These are phyloP conservation scores for Odocoileus hemionus DNA, from an alignment of 2,113 vertebrate species.

Conservation along the genomic window DNA sequence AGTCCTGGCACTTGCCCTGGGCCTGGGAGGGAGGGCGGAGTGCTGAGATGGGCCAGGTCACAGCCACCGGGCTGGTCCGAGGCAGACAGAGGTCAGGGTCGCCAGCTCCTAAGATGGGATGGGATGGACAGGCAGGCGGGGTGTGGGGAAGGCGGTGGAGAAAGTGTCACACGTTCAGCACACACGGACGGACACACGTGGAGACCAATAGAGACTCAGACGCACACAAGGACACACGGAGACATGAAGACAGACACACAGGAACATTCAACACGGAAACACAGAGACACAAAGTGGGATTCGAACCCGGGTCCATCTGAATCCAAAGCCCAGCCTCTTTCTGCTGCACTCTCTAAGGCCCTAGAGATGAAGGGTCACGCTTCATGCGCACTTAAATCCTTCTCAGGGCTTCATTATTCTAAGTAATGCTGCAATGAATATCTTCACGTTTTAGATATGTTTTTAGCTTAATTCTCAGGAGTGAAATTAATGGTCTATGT, in stretches of 20 bases:
- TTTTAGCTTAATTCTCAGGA: not conserved
- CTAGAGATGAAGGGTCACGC: not conserved
- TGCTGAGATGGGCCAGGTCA: not conserved
- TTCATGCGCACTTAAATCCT: not conserved
- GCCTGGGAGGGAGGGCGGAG: not conserved
- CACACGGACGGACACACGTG: not conserved
- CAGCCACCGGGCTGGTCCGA: not conserved
- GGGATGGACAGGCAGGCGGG: not conserved
- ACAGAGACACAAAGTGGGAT: not conserved
- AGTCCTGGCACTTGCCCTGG: not conserved
- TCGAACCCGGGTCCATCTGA: not conserved
- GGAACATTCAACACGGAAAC: not conserved
- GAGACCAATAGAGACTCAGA: not conserved
- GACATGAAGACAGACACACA: not conserved
- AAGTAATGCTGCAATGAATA: not conserved
- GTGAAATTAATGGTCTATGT: not conserved
- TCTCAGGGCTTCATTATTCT: not conserved
- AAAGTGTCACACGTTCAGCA: not conserved
- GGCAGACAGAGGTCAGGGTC: not conserved
- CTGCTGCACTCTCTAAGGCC: no score
- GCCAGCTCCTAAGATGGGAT: not conserved
- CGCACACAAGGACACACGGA: not conserved
- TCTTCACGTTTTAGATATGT: not conserved
- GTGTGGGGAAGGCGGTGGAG: not conserved
- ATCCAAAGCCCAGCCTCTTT: not conserved